These are phyloP conservation scores for Drosophila kambysellisi DNA, from an alignment of 2,888 invertebrate species.

Conservation along the genomic window DNA sequence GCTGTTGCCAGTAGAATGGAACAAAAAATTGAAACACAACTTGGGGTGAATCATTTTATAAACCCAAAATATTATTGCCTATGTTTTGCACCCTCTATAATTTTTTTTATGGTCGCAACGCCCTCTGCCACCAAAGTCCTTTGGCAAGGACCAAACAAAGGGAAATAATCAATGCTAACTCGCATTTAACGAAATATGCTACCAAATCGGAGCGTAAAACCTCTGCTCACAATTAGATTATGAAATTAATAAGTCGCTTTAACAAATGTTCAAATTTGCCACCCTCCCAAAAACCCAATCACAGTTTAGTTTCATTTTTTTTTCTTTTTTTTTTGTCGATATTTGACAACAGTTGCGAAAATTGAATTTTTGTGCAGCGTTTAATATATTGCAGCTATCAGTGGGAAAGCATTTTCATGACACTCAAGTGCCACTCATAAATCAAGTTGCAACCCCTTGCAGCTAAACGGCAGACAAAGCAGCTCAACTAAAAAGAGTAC, in stretches of 20 bases:
- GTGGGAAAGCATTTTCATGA: constrained; percentile 65
- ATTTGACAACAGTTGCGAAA: constrained; percentile 76
- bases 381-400: constrained; percentile 70
- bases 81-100: constrained; percentile 50
- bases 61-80: constrained; percentile 40
- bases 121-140: constrained; percentile 11
- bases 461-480: constrained; percentile 2
- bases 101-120: constrained; percentile 37
- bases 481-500: constrained; percentile 4
- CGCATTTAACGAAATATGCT: constrained; percentile 58
- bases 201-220: constrained; percentile 45
- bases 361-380: constrained; percentile 64
- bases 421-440: constrained; percentile 66
- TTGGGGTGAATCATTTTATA: constrained; percentile 38
- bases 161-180: constrained; percentile 56
- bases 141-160: constrained; percentile 30
- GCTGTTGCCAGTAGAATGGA: constrained; percentile 44
- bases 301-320: neutral
- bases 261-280: constrained; percentile 74
- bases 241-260: constrained; percentile 76
- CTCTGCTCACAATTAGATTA: constrained; percentile 76
- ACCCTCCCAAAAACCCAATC: constrained; percentile 15
- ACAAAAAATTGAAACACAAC: constrained; percentile 25
- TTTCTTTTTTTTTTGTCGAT: constrained; percentile 22
- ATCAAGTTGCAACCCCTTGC: constrained; percentile 69